Conservation (phyloP, 1,140 invertebrate genomes). For the Ctenoplectra terminalis region DNA sequence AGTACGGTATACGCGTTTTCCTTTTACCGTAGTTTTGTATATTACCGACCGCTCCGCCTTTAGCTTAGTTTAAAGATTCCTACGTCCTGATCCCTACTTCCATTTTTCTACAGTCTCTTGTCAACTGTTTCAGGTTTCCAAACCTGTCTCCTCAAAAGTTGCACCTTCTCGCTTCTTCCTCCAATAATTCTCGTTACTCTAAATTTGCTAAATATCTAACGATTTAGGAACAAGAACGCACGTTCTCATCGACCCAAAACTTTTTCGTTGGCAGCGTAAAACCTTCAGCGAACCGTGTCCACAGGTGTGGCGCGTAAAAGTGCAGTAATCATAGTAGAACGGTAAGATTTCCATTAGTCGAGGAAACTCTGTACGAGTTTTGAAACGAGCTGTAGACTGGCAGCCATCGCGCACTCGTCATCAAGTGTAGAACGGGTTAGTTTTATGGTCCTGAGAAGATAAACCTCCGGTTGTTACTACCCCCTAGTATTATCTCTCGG, state of each 20-base stretch:
- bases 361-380: slow-evolving; percentile 52
- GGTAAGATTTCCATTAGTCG: slow-evolving; percentile 33
- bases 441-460: slow-evolving; percentile 70
- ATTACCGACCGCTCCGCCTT: too few relatives aligned
- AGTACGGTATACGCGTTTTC: too few relatives aligned
- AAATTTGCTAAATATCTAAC: too few relatives aligned
- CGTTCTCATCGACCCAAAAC: not conserved
- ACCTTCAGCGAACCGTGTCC: not conserved
- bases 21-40: too few relatives aligned
- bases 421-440: slow-evolving; percentile 66
- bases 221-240: too few relatives aligned
- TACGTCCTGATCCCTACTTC: too few relatives aligned
- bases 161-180: too few relatives aligned
- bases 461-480: slow-evolving; percentile 69
- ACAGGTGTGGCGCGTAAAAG: not conserved
- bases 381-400: slow-evolving; percentile 59
- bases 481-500: slow-evolving; percentile 64
- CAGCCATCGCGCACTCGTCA: slow-evolving; percentile 41
- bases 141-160: too few relatives aligned
- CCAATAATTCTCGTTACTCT: too few relatives aligned
- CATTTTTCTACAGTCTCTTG: too few relatives aligned
- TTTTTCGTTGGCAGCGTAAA: not conserved
- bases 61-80: too few relatives aligned
- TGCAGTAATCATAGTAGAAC: slow-evolving; percentile 15
- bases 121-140: too few relatives aligned